Base-by-base conservation (phyloP, 64 coral and sea anemone species). In the Pachyseris speciosa region DNA sequence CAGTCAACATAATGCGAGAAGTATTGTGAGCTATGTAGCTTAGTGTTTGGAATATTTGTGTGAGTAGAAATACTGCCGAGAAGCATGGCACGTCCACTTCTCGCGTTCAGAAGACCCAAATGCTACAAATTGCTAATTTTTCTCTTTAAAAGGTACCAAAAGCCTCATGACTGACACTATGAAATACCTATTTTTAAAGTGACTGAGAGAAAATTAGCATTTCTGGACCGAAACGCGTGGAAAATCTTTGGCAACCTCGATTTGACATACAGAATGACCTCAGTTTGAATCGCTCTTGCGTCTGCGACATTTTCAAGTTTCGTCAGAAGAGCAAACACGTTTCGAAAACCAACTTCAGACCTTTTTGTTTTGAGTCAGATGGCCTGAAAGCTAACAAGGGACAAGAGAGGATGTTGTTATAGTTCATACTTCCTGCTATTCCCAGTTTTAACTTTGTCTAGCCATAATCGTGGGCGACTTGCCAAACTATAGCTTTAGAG, bases 1-100 rank as follows among this genome's bases (percentile, higher is more conserved):
- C 51, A 81, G 51, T 81, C 77, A 81, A 81, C 77, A 81, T 81
- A 81, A 81, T 81, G 77, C 53, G 37, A 74, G 70, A 74, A 74
- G 20, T 39, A 44, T 44, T 24, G 42, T 44, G 32, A 77, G 45
- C 53, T 81, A 25, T 60, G 53, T 24, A 58, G 51, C 31, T 63
- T 58, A 39, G 77, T 63, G 33, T 81, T 81, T 63, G 77, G 53
- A 37, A 61, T 81, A 36, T 81, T 63, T 81, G 77, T 63, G 77
- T 41, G 53, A 22, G 77, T 81, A 36, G 77, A 81, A 59, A 19
- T n/a, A 22, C 77, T 81, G 11, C 3, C 29, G 36, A 71, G 67
- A 71, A 16, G 37, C 16, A n/a, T 17, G 7, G 67, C 67, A 71
- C 67, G 67, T 71, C 33, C 33, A 22, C 13, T 13, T 71, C 29